These are phyloP conservation scores for Glossosoma conforme DNA, from an alignment of 1,140 invertebrate genomes.

Conservation along the genomic window DNA sequence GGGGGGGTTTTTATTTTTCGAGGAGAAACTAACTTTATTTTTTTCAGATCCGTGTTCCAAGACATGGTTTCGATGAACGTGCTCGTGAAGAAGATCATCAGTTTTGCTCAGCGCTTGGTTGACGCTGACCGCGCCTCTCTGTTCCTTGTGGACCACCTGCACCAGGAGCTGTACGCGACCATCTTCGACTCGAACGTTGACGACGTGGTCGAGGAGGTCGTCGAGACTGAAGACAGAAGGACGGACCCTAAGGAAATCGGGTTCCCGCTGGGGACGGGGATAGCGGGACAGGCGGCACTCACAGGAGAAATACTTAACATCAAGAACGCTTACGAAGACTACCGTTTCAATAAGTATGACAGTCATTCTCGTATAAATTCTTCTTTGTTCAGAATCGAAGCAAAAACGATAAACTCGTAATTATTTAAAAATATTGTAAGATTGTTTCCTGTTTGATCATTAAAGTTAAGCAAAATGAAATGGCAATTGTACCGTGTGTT, in stretches of 20 bases:
- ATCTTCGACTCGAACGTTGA: slow-evolving; percentile 62
- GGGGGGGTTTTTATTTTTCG: neutral
- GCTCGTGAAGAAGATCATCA: slow-evolving; percentile 78
- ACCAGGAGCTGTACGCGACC: slow-evolving; percentile 71
- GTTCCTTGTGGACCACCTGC: slow-evolving; percentile 68
- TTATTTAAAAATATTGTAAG: too few relatives aligned
- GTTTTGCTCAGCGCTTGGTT: slow-evolving; percentile 73
- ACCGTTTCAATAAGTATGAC: slow-evolving; percentile 71
- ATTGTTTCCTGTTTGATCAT: too few relatives aligned
- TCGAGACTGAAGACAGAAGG: slow-evolving; percentile 1
- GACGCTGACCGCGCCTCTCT: slow-evolving; percentile 76
- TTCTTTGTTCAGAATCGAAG: too few relatives aligned
- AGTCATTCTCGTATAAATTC: neutral
- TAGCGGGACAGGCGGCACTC: slow-evolving; percentile 64
- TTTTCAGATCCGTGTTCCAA: slow-evolving; percentile 63
- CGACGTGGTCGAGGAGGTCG: slow-evolving; percentile 10
- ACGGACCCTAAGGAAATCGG: slow-evolving; percentile 43
- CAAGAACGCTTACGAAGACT: slow-evolving; percentile 71
- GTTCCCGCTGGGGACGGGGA: slow-evolving; percentile 55
- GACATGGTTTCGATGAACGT: slow-evolving; percentile 81
- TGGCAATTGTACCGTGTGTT: too few relatives aligned
- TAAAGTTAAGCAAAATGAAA: too few relatives aligned
- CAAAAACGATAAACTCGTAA: too few relatives aligned
- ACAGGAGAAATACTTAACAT: slow-evolving; percentile 76
- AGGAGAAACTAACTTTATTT: neutral